Percentiles rank a stretch among this genome's conserved stretches.
phyloP scores from a whole-genome alignment of 2,113 vertebrate species.

The Rhombomys opimus region DNA sequence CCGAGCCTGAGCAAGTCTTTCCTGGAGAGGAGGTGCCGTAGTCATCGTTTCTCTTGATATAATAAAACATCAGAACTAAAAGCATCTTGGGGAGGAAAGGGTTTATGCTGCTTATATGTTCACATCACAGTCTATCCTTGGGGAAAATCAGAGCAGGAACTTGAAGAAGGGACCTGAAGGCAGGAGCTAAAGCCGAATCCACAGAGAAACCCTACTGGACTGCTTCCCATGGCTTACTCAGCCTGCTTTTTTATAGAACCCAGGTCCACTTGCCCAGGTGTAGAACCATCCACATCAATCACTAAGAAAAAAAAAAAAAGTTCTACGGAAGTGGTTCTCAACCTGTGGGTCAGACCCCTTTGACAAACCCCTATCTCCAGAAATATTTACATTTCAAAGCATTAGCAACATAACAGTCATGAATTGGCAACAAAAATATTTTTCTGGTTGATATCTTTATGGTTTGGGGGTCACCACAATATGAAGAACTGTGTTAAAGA shows the following conservation, averaged over 20 bases:
- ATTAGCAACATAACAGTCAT: background rate
- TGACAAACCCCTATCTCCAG: background rate
- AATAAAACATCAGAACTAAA: background rate
- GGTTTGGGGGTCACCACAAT: background rate
- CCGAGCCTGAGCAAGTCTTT: too few species aligned
- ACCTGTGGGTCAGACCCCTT: background rate
- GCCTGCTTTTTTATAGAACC: background rate
- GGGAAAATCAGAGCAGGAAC: too few species aligned
- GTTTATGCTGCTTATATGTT: background rate
- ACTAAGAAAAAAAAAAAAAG: background rate
- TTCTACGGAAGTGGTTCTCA: too few species aligned
- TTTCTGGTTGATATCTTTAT: background rate
- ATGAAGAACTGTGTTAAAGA: background rate
- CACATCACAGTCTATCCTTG: background rate
- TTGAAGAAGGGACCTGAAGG: background rate
- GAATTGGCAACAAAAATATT: background rate
- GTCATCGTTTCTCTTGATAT: background rate
- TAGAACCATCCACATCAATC: background rate
- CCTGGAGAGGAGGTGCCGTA: background rate
- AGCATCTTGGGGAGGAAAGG: background rate
- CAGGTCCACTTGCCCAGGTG: background rate
- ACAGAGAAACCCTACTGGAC: background rate
- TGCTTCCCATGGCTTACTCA: background rate
- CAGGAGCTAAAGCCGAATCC: background rate
- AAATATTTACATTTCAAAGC: background rate